These are phyloP conservation scores for Teinopalpus imperialis DNA, from an alignment of 2,888 invertebrate species.

Conservation along the genomic window DNA sequence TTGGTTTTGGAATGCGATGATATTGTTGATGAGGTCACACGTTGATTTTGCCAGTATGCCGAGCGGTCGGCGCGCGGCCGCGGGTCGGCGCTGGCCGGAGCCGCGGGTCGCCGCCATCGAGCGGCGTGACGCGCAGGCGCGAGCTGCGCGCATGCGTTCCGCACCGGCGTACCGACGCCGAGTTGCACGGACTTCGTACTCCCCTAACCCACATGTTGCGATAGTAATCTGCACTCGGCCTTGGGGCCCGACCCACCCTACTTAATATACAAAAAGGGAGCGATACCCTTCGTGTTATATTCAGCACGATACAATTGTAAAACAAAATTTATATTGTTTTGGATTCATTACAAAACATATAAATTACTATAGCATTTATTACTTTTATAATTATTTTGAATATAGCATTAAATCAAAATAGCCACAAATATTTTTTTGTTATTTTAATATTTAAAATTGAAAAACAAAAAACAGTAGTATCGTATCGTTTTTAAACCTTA, in stretches of 20 bases:
- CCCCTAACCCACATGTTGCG: conserved; percentile 22
- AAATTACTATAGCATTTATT: too few species aligned
- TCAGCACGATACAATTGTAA: too few species aligned
- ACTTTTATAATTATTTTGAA: too few species aligned
- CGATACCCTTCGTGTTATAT: not conserved
- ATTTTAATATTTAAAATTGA: too few species aligned
- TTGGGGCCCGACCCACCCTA: conserved; percentile 13
- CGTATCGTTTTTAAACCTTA: too few species aligned
- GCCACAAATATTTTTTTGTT: too few species aligned
- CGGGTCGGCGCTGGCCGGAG: conserved; percentile 21
- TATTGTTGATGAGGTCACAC: not conserved
- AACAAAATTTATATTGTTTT: too few species aligned
- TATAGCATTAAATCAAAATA: too few species aligned
- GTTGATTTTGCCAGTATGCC: not conserved
- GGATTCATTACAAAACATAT: too few species aligned
- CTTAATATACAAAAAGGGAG: not conserved
- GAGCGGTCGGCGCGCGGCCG: conserved; percentile 19
- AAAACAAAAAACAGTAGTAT: too few species aligned
- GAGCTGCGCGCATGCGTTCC: conserved; percentile 14
- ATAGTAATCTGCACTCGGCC: conserved; percentile 19
- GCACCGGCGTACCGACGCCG: conserved; percentile 3
- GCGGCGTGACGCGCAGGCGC: conserved; percentile 18
- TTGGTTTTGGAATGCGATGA: not conserved
- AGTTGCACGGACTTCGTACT: conserved; percentile 25
- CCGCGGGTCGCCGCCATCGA: conserved; percentile 25